Conservation (phyloP, 2,888 invertebrate species). For the Patella pellucida region DNA sequence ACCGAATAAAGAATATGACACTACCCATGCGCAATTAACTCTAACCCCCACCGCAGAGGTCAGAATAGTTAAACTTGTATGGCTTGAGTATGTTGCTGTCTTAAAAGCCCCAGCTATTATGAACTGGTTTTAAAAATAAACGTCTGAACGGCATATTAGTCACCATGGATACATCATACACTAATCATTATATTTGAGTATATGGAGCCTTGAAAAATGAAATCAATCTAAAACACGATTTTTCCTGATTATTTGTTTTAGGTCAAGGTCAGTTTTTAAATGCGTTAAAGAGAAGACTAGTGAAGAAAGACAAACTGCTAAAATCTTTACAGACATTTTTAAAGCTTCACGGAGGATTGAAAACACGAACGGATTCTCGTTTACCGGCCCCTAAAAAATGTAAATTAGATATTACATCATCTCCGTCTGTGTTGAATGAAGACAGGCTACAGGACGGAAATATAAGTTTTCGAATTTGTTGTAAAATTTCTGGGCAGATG, state of each 20-base stretch:
- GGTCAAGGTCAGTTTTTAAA: slow-evolving; percentile 24
- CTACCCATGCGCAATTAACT: no score
- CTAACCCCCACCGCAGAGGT: no score
- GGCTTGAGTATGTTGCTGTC: no score
- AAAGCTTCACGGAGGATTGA: not conserved
- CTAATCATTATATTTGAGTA: no score
- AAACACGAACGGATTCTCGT: not conserved
- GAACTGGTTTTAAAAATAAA: no score
- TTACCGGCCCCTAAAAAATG: not conserved
- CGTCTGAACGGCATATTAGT: no score
- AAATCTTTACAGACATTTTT: slow-evolving; percentile 9
- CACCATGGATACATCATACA: no score
- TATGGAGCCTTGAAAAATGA: no score
- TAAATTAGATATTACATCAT: not conserved
- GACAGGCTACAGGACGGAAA: not conserved
- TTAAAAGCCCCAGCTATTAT: no score
- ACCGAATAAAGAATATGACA: no score
- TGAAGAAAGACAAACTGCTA: slow-evolving; percentile 3
- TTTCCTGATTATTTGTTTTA: not conserved
- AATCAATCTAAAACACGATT: not conserved
- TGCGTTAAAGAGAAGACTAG: slow-evolving; percentile 21
- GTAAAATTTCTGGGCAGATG: slow-evolving; percentile 37
- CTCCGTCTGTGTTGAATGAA: no score
- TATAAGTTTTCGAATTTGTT: slow-evolving; percentile 34
- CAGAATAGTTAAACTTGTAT: no score